Evolutionary conservation across 1,140 invertebrate genomes (phyloP).

Genomic region (Drepana arcuata): DNA sequence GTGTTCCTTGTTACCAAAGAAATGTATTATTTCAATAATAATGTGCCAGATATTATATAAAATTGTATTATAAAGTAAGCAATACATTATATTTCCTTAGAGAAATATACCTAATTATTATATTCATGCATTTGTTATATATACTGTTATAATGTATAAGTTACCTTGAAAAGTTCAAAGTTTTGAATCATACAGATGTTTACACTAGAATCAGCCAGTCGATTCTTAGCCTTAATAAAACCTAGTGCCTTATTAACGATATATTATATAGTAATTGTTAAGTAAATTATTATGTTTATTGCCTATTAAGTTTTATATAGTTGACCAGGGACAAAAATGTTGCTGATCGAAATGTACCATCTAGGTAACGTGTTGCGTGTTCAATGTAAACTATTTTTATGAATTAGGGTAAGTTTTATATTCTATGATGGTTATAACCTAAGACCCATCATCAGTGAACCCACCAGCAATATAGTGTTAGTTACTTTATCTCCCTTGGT

Average conservation of each 20-base stretch:
- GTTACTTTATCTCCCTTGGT: too few relatives aligned
- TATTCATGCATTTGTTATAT: conserved; percentile 68
- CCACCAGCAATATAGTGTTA: too few relatives aligned
- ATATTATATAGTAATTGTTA: conserved; percentile 22
- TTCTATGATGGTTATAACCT: too few relatives aligned
- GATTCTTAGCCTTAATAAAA: conserved; percentile 48
- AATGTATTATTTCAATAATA: conserved; percentile 38
- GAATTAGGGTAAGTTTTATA: too few relatives aligned
- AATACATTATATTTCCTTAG: conserved; percentile 34
- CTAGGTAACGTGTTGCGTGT: too few relatives aligned
- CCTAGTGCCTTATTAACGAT: conserved; percentile 55
- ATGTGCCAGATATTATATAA: conserved; percentile 27
- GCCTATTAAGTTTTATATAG: conserved; percentile 13
- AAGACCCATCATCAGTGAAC: too few relatives aligned
- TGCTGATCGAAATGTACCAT: too few relatives aligned
- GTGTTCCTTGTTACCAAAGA: conserved; percentile 71
- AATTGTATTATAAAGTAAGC: conserved; percentile 39
- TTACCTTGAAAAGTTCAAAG: conserved; percentile 66
- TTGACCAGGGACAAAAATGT: too few relatives aligned
- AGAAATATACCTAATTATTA: too few relatives aligned
- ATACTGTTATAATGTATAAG: conserved; percentile 63
- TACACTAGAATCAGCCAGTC: conserved; percentile 49
- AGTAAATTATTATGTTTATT: conserved; percentile 41
- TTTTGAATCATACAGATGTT: conserved; percentile 45
- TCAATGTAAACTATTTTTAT: too few relatives aligned